Conservation (phyloP, 2,113 vertebrate species). For the Myrmophylax atrothorax region DNA sequence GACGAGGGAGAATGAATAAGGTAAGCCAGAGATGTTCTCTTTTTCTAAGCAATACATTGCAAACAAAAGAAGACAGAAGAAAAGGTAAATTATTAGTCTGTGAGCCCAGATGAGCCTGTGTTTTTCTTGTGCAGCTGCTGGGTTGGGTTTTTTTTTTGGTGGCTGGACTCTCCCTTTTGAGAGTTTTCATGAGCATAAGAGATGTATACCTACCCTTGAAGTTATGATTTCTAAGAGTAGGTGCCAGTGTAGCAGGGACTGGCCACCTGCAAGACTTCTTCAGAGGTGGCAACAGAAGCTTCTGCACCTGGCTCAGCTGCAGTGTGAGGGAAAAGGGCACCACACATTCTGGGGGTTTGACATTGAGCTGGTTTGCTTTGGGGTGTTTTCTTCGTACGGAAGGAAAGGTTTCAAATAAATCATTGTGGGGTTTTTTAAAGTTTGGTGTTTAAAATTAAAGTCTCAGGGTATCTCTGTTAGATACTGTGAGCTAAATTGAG, state of each 20-base stretch:
- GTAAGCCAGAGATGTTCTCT: background rate
- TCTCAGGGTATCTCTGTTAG: background rate
- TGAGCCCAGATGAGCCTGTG: background rate
- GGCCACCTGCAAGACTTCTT: background rate
- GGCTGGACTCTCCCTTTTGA: background rate
- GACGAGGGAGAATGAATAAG: background rate
- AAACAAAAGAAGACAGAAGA: background rate
- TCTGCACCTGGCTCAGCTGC: background rate
- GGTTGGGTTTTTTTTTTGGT: background rate
- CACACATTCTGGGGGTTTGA: accelerated
- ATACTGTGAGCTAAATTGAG: background rate
- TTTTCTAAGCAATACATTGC: background rate
- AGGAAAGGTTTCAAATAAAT: background rate
- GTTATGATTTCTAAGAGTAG: background rate
- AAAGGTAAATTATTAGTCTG: background rate
- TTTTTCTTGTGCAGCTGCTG: background rate
- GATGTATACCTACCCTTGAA: background rate
- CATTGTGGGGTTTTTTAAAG: background rate
- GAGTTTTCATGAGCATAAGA: background rate
- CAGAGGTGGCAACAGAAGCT: background rate
- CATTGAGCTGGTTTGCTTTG: background rate
- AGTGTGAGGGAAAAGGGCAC: background rate
- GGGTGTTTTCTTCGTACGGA: background rate
- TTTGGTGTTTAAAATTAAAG: background rate
- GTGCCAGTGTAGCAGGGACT: background rate